Evolutionary conservation across 2,797 vertebrate genomes (phyloP), one percentile per base, ranked within the genome.

Genomic region (Pantherophis alleghaniensis): DNA sequence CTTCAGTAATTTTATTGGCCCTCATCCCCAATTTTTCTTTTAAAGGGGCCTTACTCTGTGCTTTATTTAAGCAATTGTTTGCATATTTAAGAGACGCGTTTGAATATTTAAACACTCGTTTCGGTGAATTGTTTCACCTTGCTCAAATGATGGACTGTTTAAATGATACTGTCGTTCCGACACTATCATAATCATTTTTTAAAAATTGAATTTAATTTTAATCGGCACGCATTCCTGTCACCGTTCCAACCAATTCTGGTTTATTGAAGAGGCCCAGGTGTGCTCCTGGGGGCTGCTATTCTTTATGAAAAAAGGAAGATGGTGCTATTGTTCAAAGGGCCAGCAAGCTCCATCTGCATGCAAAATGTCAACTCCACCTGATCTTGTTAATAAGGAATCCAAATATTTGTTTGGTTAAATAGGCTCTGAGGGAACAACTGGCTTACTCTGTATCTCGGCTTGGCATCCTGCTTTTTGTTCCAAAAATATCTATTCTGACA

Each of bases 371-470:
- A 12, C 59, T 56, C 51, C 83, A 86, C 61, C 87, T 63, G 47
- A n/a, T 32, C 47, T 22, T 60, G 57, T 32, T 83, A 91, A 91
- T 89, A 56, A 66, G 55, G 18, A 91, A 57, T 42, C 57, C 59
- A 61, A 93, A 32, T 86, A 93, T 87, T 69, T 90, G 83, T 89
- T 89, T 26, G 57, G 89, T 91, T 89, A 63, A 42, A 89, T 63
- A 91, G 47, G 88, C 57, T 13, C 51, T 22, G 28, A 83, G 87
- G 86, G 47, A 91, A 91, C 55, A 55, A 28, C 61, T 12, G 55
- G 47, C 14, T 61, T 53, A 20, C 32, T 32, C 66, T 18, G 10
- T 47, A 63, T 18, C 9, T 61, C 13, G n/a, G 20, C 86, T 63
- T 42, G 24, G 63, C 51, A 56, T 88, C 37, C 47, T 47, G 37